Evolutionary conservation across 1,140 invertebrate species (phyloP).

Genomic region (Octopus bimaculoides): DNA sequence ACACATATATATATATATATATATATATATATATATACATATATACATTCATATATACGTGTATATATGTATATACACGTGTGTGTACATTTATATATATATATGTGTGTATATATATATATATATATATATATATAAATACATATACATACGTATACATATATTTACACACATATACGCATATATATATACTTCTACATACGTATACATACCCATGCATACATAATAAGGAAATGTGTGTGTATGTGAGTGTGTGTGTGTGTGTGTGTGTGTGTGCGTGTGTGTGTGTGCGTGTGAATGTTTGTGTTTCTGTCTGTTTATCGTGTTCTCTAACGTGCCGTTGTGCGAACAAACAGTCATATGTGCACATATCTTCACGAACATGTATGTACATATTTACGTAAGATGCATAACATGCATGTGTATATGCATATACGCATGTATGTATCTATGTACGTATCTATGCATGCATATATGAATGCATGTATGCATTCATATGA

Average conservation of each 20-base stretch:
- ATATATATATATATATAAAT: background rate
- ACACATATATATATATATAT: background rate
- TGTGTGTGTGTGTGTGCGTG: background rate
- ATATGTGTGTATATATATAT: background rate
- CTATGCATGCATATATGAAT: background rate
- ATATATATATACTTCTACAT: background rate
- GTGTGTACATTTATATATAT: background rate
- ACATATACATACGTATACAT: background rate
- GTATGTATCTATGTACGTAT: background rate
- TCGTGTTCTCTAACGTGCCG: background rate
- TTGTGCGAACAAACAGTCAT: background rate
- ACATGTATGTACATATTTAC: background rate
- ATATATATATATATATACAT: background rate
- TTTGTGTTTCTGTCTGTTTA: too few relatives aligned
- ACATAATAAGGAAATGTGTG: background rate
- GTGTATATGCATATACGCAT: background rate
- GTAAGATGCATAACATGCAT: background rate
- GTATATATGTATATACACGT: background rate
- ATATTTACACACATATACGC: background rate
- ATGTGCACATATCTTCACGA: background rate
- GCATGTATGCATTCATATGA: too few relatives aligned
- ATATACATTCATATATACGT: background rate
- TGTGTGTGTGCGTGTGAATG: background rate
- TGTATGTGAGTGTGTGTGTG: background rate
- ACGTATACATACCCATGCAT: background rate